These are phyloP conservation scores for Rhopalosiphum padi DNA, from an alignment of 1,140 invertebrate genomes.

Conservation along the genomic window DNA sequence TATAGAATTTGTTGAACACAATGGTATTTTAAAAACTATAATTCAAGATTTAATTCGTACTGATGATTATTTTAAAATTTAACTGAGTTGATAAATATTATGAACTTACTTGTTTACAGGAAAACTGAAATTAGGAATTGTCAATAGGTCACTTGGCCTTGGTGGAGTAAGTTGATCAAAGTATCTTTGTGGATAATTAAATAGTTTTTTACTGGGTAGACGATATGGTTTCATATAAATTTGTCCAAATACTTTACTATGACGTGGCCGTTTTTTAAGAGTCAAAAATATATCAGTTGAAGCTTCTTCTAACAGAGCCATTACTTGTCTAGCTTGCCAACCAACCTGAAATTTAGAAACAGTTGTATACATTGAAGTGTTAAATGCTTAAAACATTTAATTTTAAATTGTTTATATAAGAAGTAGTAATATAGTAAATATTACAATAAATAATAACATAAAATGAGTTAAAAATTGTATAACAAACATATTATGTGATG, in stretches of 20 bases:
- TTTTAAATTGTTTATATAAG: background rate
- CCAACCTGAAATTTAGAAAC: slow-evolving; percentile 68
- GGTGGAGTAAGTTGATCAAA: slow-evolving; percentile 74
- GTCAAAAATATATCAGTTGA: slow-evolving; percentile 82
- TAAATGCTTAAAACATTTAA: background rate
- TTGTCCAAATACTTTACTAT: slow-evolving; percentile 83
- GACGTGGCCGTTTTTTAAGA: slow-evolving; percentile 82
- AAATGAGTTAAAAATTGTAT: background rate
- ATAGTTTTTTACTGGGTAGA: slow-evolving; percentile 77
- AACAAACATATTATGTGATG: background rate
- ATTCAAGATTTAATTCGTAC: no score
- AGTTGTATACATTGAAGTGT: background rate
- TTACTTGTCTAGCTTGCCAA: slow-evolving; percentile 84
- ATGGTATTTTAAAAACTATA: no score
- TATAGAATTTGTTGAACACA: no score
- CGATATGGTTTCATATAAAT: slow-evolving; percentile 82
- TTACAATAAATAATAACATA: background rate
- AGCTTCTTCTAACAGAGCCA: slow-evolving; percentile 76
- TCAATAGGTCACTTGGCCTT: slow-evolving; percentile 69
- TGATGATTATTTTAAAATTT: background rate
- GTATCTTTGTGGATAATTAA: slow-evolving; percentile 71
- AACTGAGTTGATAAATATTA: background rate
- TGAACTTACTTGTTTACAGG: slow-evolving; percentile 68
- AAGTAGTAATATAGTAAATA: background rate
- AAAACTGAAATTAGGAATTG: slow-evolving; percentile 72